phyloP scores from a whole-genome alignment of 2,113 vertebrate species.

The Clarias gariepinus region DNA sequence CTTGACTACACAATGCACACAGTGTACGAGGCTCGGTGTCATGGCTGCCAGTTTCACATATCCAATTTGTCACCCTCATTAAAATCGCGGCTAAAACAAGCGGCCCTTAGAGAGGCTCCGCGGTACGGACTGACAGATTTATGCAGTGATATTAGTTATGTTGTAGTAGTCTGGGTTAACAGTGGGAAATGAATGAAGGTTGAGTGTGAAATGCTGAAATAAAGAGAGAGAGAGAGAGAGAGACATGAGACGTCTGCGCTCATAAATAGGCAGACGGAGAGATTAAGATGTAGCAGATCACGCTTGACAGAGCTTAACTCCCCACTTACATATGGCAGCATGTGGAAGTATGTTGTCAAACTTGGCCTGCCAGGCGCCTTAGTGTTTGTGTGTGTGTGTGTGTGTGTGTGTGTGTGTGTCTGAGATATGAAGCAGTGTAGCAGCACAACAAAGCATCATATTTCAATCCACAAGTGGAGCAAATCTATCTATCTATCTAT shows the following conservation, averaged over 20 bases:
- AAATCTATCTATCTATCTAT: too few species aligned
- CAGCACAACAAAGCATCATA: not conserved
- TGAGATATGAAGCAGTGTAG: conserved; percentile 38
- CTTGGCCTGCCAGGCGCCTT: conserved; percentile 49
- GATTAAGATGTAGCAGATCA: conserved; percentile 61
- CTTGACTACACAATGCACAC: conserved; percentile 62
- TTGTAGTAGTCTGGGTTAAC: conserved; percentile 45
- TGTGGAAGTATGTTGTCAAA: conserved; percentile 65
- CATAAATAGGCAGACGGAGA: conserved; percentile 66
- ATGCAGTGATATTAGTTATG: conserved; percentile 64
- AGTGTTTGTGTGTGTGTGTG: not conserved
- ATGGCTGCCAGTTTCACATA: conserved; percentile 71
- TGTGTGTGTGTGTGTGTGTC: conserved; percentile 48
- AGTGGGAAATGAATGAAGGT: conserved; percentile 67
- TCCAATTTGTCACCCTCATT: conserved; percentile 73
- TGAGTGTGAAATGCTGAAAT: conserved; percentile 65
- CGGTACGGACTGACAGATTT: conserved; percentile 57
- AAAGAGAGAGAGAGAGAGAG: conserved; percentile 59
- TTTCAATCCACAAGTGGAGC: not conserved
- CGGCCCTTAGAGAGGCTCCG: conserved; percentile 67
- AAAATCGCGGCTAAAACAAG: conserved; percentile 70
- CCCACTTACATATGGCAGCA: conserved; percentile 65
- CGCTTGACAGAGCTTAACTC: conserved; percentile 56
- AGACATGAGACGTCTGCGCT: conserved; percentile 28
- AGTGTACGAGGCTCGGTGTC: conserved; percentile 60